These are phyloP conservation scores for Ramazzottius varieornatus DNA, from an alignment of 2,888 invertebrate genomes.

Conservation along the genomic window DNA sequence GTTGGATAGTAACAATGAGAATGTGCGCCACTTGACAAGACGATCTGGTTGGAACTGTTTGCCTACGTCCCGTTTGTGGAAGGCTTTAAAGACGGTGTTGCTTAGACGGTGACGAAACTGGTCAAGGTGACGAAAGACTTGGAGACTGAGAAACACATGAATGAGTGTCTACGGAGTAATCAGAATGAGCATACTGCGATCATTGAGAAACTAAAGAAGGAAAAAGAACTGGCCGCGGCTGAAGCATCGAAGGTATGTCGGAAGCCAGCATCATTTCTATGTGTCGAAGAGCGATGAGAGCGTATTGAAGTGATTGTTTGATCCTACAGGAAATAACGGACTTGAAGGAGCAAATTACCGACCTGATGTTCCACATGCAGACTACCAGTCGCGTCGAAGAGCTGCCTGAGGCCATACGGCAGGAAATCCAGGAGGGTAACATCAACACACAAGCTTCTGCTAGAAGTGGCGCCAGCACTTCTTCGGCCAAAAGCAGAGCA, in stretches of 20 bases:
- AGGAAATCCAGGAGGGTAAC: constrained; percentile 30
- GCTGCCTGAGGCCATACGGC: constrained; percentile 14
- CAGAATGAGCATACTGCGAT: constrained; percentile 2
- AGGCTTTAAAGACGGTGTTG: not conserved
- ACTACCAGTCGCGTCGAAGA: constrained; percentile 37
- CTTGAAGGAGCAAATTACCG: constrained; percentile 67
- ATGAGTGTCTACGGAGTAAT: not conserved
- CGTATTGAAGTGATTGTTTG: constrained; percentile 4
- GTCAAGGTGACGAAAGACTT: not conserved
- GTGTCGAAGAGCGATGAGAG: no score
- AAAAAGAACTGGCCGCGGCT: not conserved
- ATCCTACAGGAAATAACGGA: constrained; percentile 38
- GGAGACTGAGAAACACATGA: not conserved
- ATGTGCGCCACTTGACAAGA: no score
- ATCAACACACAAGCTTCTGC: no score
- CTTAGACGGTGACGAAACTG: not conserved
- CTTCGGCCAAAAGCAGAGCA: no score
- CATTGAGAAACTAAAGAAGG: constrained; percentile 3
- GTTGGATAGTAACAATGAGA: no score
- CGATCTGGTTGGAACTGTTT: no score
- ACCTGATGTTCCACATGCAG: constrained; percentile 86
- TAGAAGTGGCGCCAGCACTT: no score
- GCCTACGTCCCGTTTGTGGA: constrained; percentile 2
- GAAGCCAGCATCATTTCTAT: no score
- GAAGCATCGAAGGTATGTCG: not conserved